Evolutionary conservation across 2,797 vertebrate genomes (phyloP).

Genomic region (Mormyrops attenuatus): DNA sequence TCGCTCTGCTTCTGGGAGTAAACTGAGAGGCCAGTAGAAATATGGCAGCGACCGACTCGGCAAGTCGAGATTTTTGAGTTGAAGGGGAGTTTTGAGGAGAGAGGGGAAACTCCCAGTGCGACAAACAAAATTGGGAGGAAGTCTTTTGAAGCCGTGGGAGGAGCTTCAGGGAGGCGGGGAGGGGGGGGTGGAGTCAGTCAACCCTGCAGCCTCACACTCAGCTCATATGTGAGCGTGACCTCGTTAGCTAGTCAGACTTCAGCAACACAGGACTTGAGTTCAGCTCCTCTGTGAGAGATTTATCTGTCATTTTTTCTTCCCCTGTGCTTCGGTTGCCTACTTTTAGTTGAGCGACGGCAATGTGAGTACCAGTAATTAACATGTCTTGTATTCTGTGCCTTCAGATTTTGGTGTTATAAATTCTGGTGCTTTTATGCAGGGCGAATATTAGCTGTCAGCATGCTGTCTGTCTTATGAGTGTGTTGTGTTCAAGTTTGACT

Average conservation of each 20-base stretch:
- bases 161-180: background rate
- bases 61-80: background rate
- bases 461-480: background rate
- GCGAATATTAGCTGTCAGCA: background rate
- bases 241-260: slow-evolving; percentile 37
- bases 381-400: background rate
- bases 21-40: background rate
- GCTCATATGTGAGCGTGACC: slow-evolving; percentile 12
- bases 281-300: background rate
- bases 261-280: slow-evolving; percentile 9
- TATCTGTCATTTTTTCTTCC: background rate
- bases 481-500: background rate
- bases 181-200: slow-evolving; percentile 20
- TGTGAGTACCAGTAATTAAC: background rate
- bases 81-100: background rate
- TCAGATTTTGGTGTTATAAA: background rate
- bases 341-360: background rate
- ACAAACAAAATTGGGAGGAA: background rate
- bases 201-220: slow-evolving; percentile 35
- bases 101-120: background rate
- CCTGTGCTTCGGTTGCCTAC: background rate
- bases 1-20: background rate
- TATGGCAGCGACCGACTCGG: background rate
- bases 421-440: background rate
- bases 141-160: background rate